phyloP scores from a whole-genome alignment of 2,797 vertebrate species.

The Hemitrygon akajei region DNA sequence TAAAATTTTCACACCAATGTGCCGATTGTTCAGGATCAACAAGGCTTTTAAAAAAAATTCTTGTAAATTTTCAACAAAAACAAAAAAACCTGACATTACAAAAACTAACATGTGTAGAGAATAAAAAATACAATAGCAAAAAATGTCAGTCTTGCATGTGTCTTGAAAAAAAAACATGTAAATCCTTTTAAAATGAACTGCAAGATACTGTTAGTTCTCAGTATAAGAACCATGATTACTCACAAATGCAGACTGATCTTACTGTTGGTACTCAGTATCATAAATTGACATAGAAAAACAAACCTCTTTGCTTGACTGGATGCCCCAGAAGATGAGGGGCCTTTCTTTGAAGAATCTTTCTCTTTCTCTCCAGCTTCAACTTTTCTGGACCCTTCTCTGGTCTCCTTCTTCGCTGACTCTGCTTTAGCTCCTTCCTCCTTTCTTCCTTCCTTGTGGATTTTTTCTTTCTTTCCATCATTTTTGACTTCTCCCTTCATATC shows the following conservation, averaged over 20 bases:
- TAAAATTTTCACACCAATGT: conserved; percentile 78
- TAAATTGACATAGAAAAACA: conserved; percentile 99
- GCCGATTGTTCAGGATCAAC: conserved; percentile 78
- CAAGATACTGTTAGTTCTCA: conserved; percentile 82
- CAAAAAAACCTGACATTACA: conserved; percentile 56
- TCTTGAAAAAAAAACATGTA: conserved; percentile 69
- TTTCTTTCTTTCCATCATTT: conserved; percentile 75
- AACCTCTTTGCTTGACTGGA: conserved; percentile 99
- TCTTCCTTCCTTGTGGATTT: conserved; percentile 86
- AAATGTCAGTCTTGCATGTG: conserved; percentile 51
- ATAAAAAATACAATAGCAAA: not conserved
- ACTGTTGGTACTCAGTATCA: conserved; percentile 96
- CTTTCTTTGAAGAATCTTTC: conserved; percentile 99
- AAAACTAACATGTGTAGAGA: not conserved
- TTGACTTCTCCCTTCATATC: conserved; percentile 76
- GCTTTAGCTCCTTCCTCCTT: conserved; percentile 84
- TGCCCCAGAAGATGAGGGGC: conserved; percentile 93
- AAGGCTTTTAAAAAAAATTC: conserved; percentile 71
- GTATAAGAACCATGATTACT: conserved; percentile 90
- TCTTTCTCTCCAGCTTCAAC: conserved; percentile 98
- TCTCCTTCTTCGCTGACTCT: conserved; percentile 85
- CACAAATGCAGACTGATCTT: conserved; percentile 93
- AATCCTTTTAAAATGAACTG: conserved; percentile 62
- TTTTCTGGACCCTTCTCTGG: conserved; percentile 91
- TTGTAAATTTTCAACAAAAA: conserved; percentile 75